Base-by-base conservation (phyloP, 53 echinoderm and acorn worm genomes). In the Crossaster papposus region DNA sequence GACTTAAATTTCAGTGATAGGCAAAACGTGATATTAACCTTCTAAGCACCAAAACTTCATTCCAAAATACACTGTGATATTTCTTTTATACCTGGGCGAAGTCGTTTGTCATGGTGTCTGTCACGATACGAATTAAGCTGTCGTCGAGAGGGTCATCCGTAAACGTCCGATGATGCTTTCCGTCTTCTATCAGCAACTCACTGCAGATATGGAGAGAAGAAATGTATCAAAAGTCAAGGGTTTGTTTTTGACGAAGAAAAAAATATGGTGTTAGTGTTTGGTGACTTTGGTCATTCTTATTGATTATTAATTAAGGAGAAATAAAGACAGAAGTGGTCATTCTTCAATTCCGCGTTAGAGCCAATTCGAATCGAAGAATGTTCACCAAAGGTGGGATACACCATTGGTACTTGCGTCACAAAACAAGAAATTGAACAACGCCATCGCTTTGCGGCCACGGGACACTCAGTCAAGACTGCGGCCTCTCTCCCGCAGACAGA, bases 21-120 rank as follows among this genome's bases (percentile, higher is more conserved):
- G 36, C 78, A 32, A 44, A 4, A 35, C 26, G 10, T 78, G 26
- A 78, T 78, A 62, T 51, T n/a, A 50, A 28, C 2, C 14, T 44
- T 44, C 44, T 44, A 9, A 44, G 44, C 9, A 9, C n/a, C 44
- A 44, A 44, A 44, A 44, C 9, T 44, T 7, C 44, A 44, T 44
- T 9, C 44, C 5, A 44, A 44, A 44, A 7, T 44, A 44, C 5
- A 37, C 23, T 44, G 3, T 78, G 14, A 51, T 18, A 14, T 79
- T 14, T 31, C 12, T 26, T 2, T 29, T 53, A 8, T 29, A 85
- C 78, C 63, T 64, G 62, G 26, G 89, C 90, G 79, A 94, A 96
- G 31, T 83, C 83, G 89, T 96, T 93, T 51, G 91, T 78, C 92
- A 96, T 96, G 30, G 88, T 90, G 64, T 96, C 96, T 0, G 83